Evolutionary conservation across 2,888 invertebrate genomes (phyloP).

Genomic region (Urechis unicinctus): DNA sequence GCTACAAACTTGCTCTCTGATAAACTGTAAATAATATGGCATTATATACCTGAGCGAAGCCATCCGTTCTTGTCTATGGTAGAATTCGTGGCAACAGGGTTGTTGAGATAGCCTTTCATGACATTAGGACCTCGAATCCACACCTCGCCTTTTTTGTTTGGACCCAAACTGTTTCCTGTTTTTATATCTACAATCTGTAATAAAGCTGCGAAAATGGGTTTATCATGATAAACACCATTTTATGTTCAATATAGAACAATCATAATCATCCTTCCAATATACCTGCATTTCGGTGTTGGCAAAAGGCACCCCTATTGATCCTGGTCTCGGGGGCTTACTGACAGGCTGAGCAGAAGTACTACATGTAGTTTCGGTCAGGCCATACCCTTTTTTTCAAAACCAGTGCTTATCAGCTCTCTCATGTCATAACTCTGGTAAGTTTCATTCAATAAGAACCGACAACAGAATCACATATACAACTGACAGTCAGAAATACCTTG

Average conservation of each 20-base stretch:
- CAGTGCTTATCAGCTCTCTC: background rate
- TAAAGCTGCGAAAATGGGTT: too few relatives aligned
- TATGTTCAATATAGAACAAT: background rate
- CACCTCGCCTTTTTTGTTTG: constrained; percentile 62
- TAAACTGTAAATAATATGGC: too few relatives aligned
- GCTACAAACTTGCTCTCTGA: too few relatives aligned
- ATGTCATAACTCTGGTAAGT: background rate
- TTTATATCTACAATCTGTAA: constrained; percentile 25
- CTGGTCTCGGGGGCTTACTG: constrained; percentile 55
- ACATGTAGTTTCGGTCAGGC: constrained; percentile 37
- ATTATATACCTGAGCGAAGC: constrained; percentile 65
- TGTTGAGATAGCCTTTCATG: constrained; percentile 76
- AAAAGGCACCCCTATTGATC: constrained; percentile 62
- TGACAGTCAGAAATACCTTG: too few relatives aligned
- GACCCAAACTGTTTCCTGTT: constrained; percentile 57
- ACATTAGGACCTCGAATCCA: constrained; percentile 75
- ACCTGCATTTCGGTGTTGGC: constrained; percentile 62
- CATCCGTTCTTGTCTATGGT: constrained; percentile 69
- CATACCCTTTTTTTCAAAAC: constrained; percentile 31
- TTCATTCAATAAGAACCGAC: too few relatives aligned
- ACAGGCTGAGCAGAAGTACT: constrained; percentile 25
- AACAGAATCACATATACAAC: too few relatives aligned
- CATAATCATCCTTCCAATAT: too few relatives aligned
- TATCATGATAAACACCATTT: constrained; percentile 10
- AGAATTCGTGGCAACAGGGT: constrained; percentile 62